These are phyloP conservation scores for Clarias laeviceps DNA, from an alignment of 2,797 vertebrate species.

Conservation along the genomic window DNA sequence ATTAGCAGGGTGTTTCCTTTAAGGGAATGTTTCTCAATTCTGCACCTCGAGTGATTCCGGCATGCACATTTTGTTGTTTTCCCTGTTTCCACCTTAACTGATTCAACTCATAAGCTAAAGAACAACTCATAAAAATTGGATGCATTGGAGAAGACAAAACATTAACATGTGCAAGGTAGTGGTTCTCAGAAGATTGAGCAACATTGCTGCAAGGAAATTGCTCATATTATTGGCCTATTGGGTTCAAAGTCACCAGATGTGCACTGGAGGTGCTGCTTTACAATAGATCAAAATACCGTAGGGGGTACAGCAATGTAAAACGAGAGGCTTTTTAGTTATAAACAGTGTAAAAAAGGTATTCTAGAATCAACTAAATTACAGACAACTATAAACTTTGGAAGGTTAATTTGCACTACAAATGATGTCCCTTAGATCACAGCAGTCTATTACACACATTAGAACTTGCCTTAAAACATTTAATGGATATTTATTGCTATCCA, in stretches of 20 bases:
- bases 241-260: conserved; percentile 56
- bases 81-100: not conserved
- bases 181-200: not conserved
- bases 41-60: not conserved
- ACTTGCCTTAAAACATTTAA: not conserved
- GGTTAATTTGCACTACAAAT: conserved; percentile 7
- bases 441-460: not conserved
- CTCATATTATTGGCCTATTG: conserved; percentile 43
- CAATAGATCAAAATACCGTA: conserved; percentile 31
- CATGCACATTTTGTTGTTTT: not conserved
- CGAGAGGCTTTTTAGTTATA: conserved; percentile 33
- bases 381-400: conserved; percentile 18
- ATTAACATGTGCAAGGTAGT: not conserved
- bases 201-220: conserved; percentile 44
- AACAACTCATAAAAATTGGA: not conserved
- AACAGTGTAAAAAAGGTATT: conserved; percentile 1
- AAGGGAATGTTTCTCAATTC: not conserved
- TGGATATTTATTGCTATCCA: not conserved
- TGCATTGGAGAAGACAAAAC: not conserved
- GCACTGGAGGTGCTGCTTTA: conserved; percentile 55
- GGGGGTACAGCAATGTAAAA: conserved; percentile 39
- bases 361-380: conserved; percentile 5
- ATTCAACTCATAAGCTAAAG: not conserved
- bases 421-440: not conserved
- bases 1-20: not conserved